Percentiles rank a stretch among this genome's conserved stretches.
phyloP scores from a whole-genome alignment of 2,113 vertebrate species.

The Tragelaphus buxtoni region DNA sequence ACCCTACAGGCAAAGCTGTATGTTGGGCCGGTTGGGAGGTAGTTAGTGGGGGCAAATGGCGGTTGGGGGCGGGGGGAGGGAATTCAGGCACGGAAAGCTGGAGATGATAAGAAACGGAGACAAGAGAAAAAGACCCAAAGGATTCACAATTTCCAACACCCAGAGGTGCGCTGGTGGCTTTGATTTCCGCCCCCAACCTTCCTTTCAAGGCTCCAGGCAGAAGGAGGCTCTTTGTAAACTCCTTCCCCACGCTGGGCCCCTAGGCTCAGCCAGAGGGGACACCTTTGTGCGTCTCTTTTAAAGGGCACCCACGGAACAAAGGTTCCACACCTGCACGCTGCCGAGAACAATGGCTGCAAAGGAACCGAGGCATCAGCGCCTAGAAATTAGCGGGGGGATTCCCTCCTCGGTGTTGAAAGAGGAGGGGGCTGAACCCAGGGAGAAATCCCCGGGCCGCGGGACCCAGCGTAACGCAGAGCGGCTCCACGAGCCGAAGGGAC shows the following conservation, averaged over 20 bases:
- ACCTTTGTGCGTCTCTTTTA: conserved; percentile 25
- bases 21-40: not conserved
- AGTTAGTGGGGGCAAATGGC: too few relatives aligned
- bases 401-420: conserved; percentile 63
- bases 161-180: conserved; percentile 66
- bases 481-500: not conserved
- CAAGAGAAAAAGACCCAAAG: not conserved
- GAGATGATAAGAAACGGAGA: not conserved
- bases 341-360: conserved; percentile 37
- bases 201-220: conserved; percentile 53
- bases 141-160: conserved; percentile 35
- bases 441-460: not conserved
- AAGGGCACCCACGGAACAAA: conserved; percentile 71
- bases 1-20: not conserved
- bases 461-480: not conserved
- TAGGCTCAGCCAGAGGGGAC: conserved; percentile 33
- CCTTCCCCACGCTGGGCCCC: conserved; percentile 4
- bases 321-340: conserved; percentile 61
- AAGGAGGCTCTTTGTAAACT: conserved; percentile 76
- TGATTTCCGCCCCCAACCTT: not conserved
- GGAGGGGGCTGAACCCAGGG: not conserved
- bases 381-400: conserved; percentile 66
- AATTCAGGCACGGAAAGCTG: not conserved
- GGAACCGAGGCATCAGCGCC: not conserved
- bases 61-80: not conserved